Percentiles rank a stretch among this genome's conserved stretches.
These are phyloP conservation scores for Tenthredo scrophulariae DNA, from an alignment of 2,888 invertebrate genomes.

Conservation along the genomic window DNA sequence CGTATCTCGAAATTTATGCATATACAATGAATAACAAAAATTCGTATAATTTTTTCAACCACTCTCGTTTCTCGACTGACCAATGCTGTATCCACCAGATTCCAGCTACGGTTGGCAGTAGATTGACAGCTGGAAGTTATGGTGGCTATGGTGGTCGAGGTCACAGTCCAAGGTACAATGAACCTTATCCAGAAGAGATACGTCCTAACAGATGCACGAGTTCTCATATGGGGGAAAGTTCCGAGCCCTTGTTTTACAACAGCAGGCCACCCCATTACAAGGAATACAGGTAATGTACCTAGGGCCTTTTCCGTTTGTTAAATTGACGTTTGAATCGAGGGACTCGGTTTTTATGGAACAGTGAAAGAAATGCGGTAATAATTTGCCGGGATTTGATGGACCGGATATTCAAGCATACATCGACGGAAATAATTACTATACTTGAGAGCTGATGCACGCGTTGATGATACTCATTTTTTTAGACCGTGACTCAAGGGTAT, in stretches of 20 bases:
- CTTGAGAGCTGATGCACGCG: not conserved
- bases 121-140: slow-evolving; percentile 69
- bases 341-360: not conserved
- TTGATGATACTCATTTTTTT: not conserved
- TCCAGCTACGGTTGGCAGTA: slow-evolving; percentile 67
- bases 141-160: slow-evolving; percentile 77
- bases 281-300: slow-evolving; percentile 76
- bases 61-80: not conserved
- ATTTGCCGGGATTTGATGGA: not conserved
- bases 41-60: not conserved
- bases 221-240: slow-evolving; percentile 78
- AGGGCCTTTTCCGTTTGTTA: not conserved
- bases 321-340: not conserved
- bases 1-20: not conserved
- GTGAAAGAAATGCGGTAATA: not conserved
- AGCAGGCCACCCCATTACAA: slow-evolving; percentile 89
- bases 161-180: slow-evolving; percentile 76
- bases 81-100: slow-evolving; percentile 64
- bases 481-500: not conserved
- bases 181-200: slow-evolving; percentile 73
- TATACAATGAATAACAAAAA: not conserved
- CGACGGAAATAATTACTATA: slow-evolving; percentile 11
- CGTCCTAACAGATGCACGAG: slow-evolving; percentile 70
- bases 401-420: not conserved
- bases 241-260: slow-evolving; percentile 92